Evolutionary conservation across 1,140 invertebrate genomes (phyloP), one percentile per base, ranked within the genome.

Genomic region (Gryllus bimaculatus): DNA sequence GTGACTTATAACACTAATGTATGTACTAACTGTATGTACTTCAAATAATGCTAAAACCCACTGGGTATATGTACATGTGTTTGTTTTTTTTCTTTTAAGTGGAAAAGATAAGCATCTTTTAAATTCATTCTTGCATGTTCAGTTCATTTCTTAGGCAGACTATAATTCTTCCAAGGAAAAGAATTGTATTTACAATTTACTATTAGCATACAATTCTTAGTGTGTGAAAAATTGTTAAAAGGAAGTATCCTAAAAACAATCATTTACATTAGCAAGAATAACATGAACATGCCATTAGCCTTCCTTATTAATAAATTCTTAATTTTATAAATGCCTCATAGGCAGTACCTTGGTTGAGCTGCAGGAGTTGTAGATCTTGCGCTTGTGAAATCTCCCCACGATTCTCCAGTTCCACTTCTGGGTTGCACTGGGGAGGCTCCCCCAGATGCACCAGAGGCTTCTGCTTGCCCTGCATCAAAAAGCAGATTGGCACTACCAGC

Each of bases 311-410:
- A 39, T 39, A 5, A 39, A 39, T 39, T 39, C 26, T 39, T 39
- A 39, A 39, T 39, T 2, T 39, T 75, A 20, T 20, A 75, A 21
- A 75, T 21, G 12, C 21, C 21, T 12, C 21, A 76, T 76, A 47
- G 21, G 6, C n/a, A 39, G 12, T 54, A 78, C 77, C 77, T 78
- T 73, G 48, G 80, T 26, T 15, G 74, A 47, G 20, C 5, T 48
- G 75, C 54, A 10, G 10, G 54, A 66, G 54, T 10, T 66, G 54
- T 18, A 13, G 84, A 79, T 82, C 83, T 81, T 54, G 91, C 92
- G 81, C 91, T 92, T 81, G 93, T 91, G 84, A 94, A 95, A 83
- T 95, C 94, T 48, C 93, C 92, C 94, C 94, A 95, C 18, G 84
- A 84, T 75, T 87, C 86, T 18, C 80, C 81, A 18, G 47, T 47